Evolutionary conservation across 23 tunicate genomes (phyloP).

Genomic region (Clavelina lepadiformis): DNA sequence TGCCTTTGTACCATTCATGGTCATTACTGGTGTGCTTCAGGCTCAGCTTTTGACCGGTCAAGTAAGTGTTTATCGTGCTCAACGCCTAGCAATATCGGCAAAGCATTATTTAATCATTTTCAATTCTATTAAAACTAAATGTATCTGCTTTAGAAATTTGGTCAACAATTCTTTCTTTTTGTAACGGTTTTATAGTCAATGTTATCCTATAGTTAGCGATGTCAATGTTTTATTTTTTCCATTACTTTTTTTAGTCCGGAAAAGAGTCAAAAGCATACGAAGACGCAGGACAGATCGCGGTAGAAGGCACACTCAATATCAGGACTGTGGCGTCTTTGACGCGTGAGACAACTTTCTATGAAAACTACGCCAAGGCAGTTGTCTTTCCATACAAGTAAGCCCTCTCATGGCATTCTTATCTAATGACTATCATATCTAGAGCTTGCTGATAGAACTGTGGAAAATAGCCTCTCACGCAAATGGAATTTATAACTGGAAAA

Average conservation of each 20-base stretch:
- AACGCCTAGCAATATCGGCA: too few species aligned
- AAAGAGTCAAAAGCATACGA: constrained; percentile 79
- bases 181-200: too few species aligned
- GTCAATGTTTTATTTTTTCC: too few species aligned
- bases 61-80: too few species aligned
- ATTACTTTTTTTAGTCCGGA: constrained; percentile 57
- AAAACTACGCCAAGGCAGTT: constrained; percentile 55
- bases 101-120: too few species aligned
- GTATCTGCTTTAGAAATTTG: too few species aligned
- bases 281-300: constrained; percentile 81
- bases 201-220: too few species aligned
- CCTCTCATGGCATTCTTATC: background rate
- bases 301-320: constrained; percentile 89
- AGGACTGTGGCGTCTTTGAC: constrained; percentile 95
- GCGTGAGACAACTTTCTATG: constrained; percentile 48
- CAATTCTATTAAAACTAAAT: too few species aligned
- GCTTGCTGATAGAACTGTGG: background rate
- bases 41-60: constrained; percentile 85
- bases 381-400: constrained; percentile 54
- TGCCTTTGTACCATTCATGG: constrained; percentile 92
- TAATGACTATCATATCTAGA: background rate
- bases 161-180: too few species aligned
- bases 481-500: too few species aligned
- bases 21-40: constrained; percentile 67
- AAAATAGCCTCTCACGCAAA: too few species aligned